Evolutionary conservation across 2,888 invertebrate species (phyloP).

Genomic region (Ptilodon capucinus): DNA sequence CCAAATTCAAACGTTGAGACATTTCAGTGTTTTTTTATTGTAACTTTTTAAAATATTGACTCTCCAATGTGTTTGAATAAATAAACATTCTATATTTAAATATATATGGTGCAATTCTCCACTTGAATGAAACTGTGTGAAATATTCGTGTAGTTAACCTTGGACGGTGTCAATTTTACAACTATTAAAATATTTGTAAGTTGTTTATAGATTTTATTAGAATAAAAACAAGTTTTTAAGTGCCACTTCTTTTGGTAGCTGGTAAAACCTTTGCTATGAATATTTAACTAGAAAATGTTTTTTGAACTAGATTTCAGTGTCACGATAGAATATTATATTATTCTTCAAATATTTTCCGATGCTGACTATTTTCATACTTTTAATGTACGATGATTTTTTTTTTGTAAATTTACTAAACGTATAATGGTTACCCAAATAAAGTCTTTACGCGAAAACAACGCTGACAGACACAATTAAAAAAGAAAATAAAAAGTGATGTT

Average conservation of each 20-base stretch:
- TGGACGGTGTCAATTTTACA: slow-evolving; percentile 25
- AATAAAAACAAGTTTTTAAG: not conserved
- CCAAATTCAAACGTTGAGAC: not conserved
- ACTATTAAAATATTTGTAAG: slow-evolving; percentile 21
- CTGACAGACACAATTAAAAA: too few species aligned
- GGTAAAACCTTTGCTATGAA: too few species aligned
- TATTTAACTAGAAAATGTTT: too few species aligned
- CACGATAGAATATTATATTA: too few species aligned
- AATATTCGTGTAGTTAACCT: slow-evolving; percentile 33
- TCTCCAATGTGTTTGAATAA: not conserved
- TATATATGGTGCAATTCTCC: slow-evolving; percentile 9
- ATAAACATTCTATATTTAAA: slow-evolving; percentile 9
- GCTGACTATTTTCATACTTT: too few species aligned
- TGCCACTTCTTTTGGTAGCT: not conserved
- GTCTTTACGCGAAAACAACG: too few species aligned
- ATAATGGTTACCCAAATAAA: too few species aligned
- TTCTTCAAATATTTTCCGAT: too few species aligned
- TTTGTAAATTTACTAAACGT: too few species aligned
- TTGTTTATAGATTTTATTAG: slow-evolving; percentile 12
- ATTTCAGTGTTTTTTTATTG: not conserved
- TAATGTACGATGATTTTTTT: too few species aligned
- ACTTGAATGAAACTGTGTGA: slow-evolving; percentile 23
- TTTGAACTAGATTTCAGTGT: too few species aligned
- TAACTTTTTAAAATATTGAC: not conserved
- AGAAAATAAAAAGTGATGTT: too few species aligned